Conservation (phyloP, 1,140 invertebrate species). For the Galleria mellonella region DNA sequence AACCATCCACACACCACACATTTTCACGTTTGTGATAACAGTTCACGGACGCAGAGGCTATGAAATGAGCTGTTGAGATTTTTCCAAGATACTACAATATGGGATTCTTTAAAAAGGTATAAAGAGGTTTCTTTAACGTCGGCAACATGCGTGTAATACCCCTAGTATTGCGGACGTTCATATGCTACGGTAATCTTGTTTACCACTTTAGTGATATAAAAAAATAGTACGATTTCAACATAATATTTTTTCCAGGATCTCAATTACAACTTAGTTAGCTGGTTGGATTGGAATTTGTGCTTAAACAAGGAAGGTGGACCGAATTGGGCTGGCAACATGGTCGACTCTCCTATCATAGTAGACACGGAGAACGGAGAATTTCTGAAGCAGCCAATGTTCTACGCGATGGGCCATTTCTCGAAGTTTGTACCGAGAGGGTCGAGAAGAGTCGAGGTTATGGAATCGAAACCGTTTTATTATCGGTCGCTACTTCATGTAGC, state of each 20-base stretch:
- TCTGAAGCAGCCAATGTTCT: slow-evolving; percentile 90
- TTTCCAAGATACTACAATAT: too few species aligned
- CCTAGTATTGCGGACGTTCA: too few species aligned
- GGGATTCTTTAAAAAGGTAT: too few species aligned
- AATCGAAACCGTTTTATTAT: slow-evolving; percentile 20
- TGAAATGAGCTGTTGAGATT: too few species aligned
- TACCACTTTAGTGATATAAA: too few species aligned
- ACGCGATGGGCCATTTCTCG: slow-evolving; percentile 87
- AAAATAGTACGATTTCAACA: too few species aligned
- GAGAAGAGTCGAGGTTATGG: slow-evolving; percentile 33
- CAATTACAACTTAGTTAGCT: slow-evolving; percentile 79
- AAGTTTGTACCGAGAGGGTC: slow-evolving; percentile 81
- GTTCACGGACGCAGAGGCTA: too few species aligned
- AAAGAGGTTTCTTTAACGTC: too few species aligned
- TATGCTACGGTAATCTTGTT: too few species aligned
- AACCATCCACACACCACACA: too few species aligned
- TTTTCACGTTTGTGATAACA: too few species aligned
- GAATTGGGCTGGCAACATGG: slow-evolving; percentile 81
- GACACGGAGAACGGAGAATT: slow-evolving; percentile 78
- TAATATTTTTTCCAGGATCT: slow-evolving; percentile 77
- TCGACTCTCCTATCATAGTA: slow-evolving; percentile 85
- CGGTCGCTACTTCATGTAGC: slow-evolving; percentile 44
- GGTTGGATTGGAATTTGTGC: slow-evolving; percentile 93
- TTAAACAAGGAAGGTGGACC: slow-evolving; percentile 84
- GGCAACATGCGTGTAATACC: too few species aligned